Percentiles rank a stretch among this genome's conserved stretches.
Evolutionary conservation across 2,113 vertebrate species (phyloP).

Genomic region (Calidris pygmaea): DNA sequence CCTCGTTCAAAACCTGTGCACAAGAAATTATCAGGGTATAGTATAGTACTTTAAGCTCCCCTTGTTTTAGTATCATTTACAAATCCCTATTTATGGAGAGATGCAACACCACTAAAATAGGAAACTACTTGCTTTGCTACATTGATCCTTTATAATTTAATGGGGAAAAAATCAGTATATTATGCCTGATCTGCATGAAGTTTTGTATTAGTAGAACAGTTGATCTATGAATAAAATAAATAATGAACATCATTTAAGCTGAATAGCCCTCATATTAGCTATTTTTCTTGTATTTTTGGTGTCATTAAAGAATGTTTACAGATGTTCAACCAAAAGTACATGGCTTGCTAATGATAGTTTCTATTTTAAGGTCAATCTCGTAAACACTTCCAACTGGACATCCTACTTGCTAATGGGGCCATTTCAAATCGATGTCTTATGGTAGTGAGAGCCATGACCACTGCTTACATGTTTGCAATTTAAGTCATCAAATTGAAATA

Average conservation of each 20-base stretch:
- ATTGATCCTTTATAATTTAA: background rate
- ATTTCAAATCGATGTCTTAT: background rate
- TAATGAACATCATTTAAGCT: background rate
- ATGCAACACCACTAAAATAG: background rate
- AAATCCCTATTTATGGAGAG: background rate
- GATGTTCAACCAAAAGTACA: background rate
- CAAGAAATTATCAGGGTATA: background rate
- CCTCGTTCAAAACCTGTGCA: background rate
- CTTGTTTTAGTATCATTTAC: background rate
- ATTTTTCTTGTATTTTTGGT: background rate
- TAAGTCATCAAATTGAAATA: background rate
- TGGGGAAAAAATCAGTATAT: background rate
- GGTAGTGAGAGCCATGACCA: background rate
- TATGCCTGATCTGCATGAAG: background rate
- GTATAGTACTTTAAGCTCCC: background rate
- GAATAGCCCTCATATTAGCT: background rate
- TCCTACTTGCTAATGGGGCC: background rate
- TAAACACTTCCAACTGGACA: background rate
- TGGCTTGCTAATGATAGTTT: background rate
- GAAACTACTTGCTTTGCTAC: background rate
- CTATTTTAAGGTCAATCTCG: background rate
- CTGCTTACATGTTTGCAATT: background rate
- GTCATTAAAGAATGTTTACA: background rate
- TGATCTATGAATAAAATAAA: background rate
- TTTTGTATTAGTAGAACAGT: background rate